Percentiles rank a stretch among this genome's conserved stretches.
These are phyloP conservation scores for Nothura maculosa DNA, from an alignment of 2,797 vertebrate genomes.

Conservation along the genomic window DNA sequence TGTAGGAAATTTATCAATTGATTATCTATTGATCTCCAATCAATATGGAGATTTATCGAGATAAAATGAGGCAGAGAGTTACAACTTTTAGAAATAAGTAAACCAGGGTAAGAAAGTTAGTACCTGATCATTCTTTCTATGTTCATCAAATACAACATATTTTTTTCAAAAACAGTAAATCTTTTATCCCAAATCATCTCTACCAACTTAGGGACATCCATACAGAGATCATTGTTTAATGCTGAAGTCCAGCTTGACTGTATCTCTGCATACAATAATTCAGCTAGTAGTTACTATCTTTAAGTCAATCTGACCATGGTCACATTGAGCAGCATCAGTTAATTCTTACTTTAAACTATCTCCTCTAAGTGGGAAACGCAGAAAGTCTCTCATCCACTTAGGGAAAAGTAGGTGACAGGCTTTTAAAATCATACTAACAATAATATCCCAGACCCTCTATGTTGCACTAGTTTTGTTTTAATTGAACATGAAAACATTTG, in stretches of 20 bases:
- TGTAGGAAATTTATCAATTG: no score
- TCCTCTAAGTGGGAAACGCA: no score
- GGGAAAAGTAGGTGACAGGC: background rate
- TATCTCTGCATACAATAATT: background rate
- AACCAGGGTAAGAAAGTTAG: background rate
- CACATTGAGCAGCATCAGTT: background rate
- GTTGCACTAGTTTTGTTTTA: background rate
- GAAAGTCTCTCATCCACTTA: background rate
- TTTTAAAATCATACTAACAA: background rate
- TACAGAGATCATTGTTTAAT: background rate
- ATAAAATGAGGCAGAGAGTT: background rate
- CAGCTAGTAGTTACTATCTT: background rate
- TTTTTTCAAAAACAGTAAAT: background rate
- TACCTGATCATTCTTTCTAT: background rate
- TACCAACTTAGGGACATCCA: background rate
- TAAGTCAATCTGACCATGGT: background rate
- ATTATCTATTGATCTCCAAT: no score
- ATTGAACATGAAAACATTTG: background rate
- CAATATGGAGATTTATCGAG: background rate
- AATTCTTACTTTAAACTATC: background rate
- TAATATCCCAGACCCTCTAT: background rate
- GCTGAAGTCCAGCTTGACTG: background rate
- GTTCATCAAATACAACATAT: background rate
- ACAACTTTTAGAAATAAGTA: background rate
- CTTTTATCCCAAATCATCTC: background rate